Evolutionary conservation across 2,888 invertebrate genomes (phyloP).

Genomic region (Pyrocoelia pectoralis): DNA sequence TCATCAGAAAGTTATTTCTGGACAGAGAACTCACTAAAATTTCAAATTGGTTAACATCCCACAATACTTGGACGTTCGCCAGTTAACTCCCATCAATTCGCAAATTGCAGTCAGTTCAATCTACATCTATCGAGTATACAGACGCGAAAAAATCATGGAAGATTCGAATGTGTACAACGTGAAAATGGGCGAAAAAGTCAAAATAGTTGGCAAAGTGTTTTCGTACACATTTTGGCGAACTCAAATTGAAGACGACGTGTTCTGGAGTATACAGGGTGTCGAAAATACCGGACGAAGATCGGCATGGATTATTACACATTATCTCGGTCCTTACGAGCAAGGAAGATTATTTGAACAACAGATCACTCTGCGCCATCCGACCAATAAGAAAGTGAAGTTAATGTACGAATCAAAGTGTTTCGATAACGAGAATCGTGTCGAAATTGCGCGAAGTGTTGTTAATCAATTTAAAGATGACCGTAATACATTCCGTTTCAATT

Average conservation of each 20-base stretch:
- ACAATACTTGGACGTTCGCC: constrained; percentile 16
- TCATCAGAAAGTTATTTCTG: neutral
- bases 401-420: constrained; percentile 51
- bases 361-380: constrained; percentile 53
- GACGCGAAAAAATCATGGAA: neutral
- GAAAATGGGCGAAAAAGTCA: constrained; percentile 51
- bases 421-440: constrained; percentile 52
- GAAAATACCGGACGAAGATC: constrained; percentile 50
- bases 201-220: constrained; percentile 53
- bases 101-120: constrained; percentile 18
- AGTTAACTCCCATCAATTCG: constrained; percentile 2
- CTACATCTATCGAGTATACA: constrained; percentile 15
- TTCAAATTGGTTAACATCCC: constrained; percentile 15
- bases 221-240: constrained; percentile 58
- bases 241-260: constrained; percentile 53
- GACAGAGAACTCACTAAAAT: neutral
- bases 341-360: constrained; percentile 53
- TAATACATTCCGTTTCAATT: constrained; percentile 55
- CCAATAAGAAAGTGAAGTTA: constrained; percentile 54
- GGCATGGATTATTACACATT: constrained; percentile 54
- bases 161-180: constrained; percentile 46
- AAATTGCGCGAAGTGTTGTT: constrained; percentile 53
- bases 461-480: constrained; percentile 53
- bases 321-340: constrained; percentile 52
- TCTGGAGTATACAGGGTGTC: constrained; percentile 57